These are phyloP conservation scores for Agelaius phoeniceus DNA, from an alignment of 2,113 vertebrate genomes.

Conservation along the genomic window DNA sequence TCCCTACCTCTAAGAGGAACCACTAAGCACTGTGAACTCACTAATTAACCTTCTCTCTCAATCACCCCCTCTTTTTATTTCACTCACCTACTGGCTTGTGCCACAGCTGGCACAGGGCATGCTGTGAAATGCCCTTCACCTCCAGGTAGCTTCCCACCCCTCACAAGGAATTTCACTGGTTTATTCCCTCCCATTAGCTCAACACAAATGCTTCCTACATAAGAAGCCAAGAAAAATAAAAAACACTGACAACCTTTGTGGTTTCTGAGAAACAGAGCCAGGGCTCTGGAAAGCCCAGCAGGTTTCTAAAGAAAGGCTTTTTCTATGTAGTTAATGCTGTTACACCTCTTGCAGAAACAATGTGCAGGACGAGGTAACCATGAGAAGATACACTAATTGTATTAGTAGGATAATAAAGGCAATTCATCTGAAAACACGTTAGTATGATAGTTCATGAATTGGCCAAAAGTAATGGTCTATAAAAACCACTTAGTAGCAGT, in stretches of 20 bases:
- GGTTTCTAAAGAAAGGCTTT: background rate
- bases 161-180: background rate
- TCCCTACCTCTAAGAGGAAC: background rate
- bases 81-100: background rate
- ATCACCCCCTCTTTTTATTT: background rate
- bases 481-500: background rate
- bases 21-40: background rate
- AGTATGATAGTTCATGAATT: background rate
- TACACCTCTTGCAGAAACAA: background rate
- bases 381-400: slow-evolving; percentile 21
- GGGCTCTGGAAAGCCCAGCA: background rate
- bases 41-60: background rate
- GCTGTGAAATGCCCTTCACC: background rate
- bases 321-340: background rate
- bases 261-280: background rate
- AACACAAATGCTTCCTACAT: fast-evolving
- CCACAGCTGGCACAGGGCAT: background rate
- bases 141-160: background rate
- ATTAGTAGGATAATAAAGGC: background rate
- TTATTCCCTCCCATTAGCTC: background rate
- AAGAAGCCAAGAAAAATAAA: background rate
- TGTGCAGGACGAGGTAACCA: background rate
- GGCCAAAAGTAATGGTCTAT: slow-evolving; percentile 31
- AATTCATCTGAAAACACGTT: background rate
- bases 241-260: background rate